Evolutionary conservation across 2,888 invertebrate species (phyloP).

Genomic region (Torymus tubicola): DNA sequence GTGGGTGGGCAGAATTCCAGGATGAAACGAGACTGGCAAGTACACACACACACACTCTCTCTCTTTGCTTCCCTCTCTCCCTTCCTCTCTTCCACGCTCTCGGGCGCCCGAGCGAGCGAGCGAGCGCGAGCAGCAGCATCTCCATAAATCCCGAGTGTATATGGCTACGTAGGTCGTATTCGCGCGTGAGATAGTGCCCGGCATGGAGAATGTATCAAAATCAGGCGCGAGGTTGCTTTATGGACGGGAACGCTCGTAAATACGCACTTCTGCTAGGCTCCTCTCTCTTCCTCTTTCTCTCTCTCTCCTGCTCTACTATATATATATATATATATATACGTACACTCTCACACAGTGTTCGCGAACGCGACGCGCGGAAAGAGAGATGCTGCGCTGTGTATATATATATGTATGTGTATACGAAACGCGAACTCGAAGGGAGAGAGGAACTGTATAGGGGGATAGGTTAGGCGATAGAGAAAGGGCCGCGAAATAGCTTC

Average conservation of each 20-base stretch:
- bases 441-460: constrained; percentile 67
- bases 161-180: constrained; percentile 76
- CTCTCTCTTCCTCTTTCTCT: constrained; percentile 62
- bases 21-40: constrained; percentile 66
- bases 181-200: constrained; percentile 76
- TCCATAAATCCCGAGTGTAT: constrained; percentile 74
- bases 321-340: no score
- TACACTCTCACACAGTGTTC: neutral
- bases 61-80: constrained; percentile 30
- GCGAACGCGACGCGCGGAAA: constrained; percentile 14
- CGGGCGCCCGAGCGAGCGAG: neutral
- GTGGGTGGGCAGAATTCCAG: constrained; percentile 44
- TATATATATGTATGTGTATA: constrained; percentile 10
- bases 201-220: constrained; percentile 76
- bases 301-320: constrained; percentile 58
- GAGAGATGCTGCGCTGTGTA: constrained; percentile 13
- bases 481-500: constrained; percentile 72
- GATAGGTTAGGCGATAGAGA: constrained; percentile 71
- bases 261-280: constrained; percentile 75
- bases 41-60: no score
- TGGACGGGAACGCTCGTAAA: constrained; percentile 77
- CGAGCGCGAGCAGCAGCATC: constrained; percentile 64
- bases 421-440: constrained; percentile 62
- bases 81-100: constrained; percentile 37
- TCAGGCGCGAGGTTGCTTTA: constrained; percentile 77